Conservation (phyloP, 2,113 vertebrate species). For the Pseudolaguvia tuberculata region DNA sequence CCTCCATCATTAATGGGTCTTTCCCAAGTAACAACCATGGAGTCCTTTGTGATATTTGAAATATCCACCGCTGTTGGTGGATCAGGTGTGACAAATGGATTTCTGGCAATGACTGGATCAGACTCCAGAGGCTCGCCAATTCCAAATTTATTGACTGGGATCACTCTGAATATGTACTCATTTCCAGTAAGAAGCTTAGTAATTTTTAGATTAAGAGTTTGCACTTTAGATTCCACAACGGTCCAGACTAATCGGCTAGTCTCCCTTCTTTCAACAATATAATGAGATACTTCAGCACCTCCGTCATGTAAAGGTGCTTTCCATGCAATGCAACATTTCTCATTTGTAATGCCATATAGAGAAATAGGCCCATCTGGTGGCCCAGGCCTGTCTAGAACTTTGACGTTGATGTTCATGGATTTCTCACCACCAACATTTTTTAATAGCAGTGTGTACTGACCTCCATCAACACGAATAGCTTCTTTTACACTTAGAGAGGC, state of each 20-base stretch:
- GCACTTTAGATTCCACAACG: constrained; percentile 84
- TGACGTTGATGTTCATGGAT: constrained; percentile 80
- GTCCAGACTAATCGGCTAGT: constrained; percentile 97
- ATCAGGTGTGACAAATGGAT: constrained; percentile 85
- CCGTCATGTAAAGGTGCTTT: constrained; percentile 91
- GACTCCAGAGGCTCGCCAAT: constrained; percentile 93
- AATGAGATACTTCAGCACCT: constrained; percentile 90
- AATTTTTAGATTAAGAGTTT: constrained; percentile 86
- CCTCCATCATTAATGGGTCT: constrained; percentile 89
- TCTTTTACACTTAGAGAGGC: constrained; percentile 86
- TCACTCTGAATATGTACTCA: constrained; percentile 95
- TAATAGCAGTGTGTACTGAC: constrained; percentile 82
- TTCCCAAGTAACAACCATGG: constrained; percentile 96
- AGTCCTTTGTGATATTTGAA: constrained; percentile 89
- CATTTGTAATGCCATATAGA: constrained; percentile 83
- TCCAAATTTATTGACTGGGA: constrained; percentile 96
- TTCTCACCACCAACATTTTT: constrained; percentile 95
- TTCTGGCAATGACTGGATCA: constrained; percentile 82
- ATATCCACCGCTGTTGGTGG: constrained; percentile 86
- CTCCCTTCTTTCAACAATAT: constrained; percentile 91
- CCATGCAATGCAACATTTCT: constrained; percentile 91
- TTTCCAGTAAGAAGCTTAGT: constrained; percentile 94
- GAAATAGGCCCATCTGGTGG: constrained; percentile 87
- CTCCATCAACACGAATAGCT: constrained; percentile 85
- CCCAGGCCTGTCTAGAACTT: constrained; percentile 93